Evolutionary conservation across 1,140 invertebrate genomes (phyloP), one percentile per base, ranked within the genome.

Genomic region (Drosophila pallidifrons): DNA sequence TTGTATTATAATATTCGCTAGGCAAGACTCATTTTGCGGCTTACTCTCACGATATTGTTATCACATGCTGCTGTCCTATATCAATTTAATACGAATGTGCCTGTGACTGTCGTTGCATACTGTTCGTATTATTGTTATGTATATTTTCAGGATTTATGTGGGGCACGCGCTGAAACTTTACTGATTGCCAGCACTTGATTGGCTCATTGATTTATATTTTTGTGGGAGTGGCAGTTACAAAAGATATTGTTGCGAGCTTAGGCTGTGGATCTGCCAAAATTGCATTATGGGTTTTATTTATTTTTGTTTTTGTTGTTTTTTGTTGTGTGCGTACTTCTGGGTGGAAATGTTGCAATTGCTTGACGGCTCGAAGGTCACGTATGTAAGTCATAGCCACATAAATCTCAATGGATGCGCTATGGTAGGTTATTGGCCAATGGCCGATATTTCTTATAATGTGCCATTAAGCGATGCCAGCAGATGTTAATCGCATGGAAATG

Each of bases 401-500:
- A 77, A 71, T 83, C 64, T 73, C 67, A 69, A 66, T 80, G 30
- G 74, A 59, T 51, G 30, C 43, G 10, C 46, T 52, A 51, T 25
- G 25, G 28, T 41, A 46, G 20, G 38, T 57, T 54, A 60, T 65
- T 80, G 77, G 77, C 64, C 79, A 82, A 75, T 66, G 79, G 79
- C 58, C 60, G 38, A 15, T 38, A 30, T 57, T 61, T 28, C 16
- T 47, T 52, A 74, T 79, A 89, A 85, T 76, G 65, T 59, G 75
- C 81, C 66, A 89, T 89, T 89, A 89, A 72, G 72, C 73, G 81
- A 85, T 55, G 78, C 78, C 75, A 71, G 57, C 75, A 78, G 78
- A 89, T 83, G 81, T 85, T 89, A 89, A 89, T 89, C 85, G 80
- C 75, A 89, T 85, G 86, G 85, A 89, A 89, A 89, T 89, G 85